These are phyloP conservation scores for Callaeas wilsoni DNA, from an alignment of 2,113 vertebrate species.

Conservation along the genomic window DNA sequence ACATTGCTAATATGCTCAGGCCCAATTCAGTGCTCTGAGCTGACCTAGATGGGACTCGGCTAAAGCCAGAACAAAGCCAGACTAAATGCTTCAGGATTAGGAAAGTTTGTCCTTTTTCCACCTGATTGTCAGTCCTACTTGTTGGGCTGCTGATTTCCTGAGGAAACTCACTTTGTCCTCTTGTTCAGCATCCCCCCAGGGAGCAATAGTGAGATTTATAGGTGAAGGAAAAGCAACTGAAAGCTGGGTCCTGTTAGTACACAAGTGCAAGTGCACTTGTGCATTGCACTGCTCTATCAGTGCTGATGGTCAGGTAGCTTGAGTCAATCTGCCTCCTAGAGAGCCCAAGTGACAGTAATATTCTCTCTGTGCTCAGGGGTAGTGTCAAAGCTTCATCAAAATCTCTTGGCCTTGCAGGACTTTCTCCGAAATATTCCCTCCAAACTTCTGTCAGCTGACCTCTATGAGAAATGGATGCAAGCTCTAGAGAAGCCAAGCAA, in stretches of 20 bases:
- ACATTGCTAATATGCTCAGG: background rate
- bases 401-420: conserved; percentile 71
- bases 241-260: background rate
- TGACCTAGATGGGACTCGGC: background rate
- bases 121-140: background rate
- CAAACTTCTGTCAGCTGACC: conserved; percentile 81
- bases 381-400: background rate
- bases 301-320: background rate
- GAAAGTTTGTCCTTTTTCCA: background rate
- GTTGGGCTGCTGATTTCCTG: background rate
- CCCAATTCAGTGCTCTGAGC: background rate
- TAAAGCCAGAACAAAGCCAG: background rate
- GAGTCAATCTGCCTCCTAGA: background rate
- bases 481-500: conserved; percentile 74
- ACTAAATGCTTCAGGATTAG: background rate
- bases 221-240: background rate
- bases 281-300: background rate
- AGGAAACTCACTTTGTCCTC: background rate
- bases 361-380: background rate
- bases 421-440: conserved; percentile 90
- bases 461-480: conserved; percentile 83
- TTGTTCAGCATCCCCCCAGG: background rate
- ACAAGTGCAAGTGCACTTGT: background rate
- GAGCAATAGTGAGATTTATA: background rate
- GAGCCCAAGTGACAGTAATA: background rate